Evolutionary conservation across 2,888 invertebrate genomes (phyloP), one percentile per base, ranked within the genome.

Genomic region (Teleiodes luculella): DNA sequence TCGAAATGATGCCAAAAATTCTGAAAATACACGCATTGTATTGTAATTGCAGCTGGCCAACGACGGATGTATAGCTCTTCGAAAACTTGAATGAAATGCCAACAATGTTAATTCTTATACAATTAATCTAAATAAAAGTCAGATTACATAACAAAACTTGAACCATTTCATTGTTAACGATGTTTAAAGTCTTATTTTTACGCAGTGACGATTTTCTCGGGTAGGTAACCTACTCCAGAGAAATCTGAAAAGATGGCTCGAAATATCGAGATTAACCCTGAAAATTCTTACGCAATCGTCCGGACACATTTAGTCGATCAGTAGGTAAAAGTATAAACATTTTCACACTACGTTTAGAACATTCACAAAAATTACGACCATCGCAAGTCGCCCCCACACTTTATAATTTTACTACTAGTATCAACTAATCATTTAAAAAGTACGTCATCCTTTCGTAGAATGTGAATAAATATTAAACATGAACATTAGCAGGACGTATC

Each of bases 61-160:
- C 60, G 52, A 58, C 48, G 33, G 18, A 41, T 50, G 28, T 37
- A 48, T 48, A 48, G 35, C 50, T 50, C 28, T 50, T 39, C n/a
- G 28, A 11, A 37, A 37, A 50, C 28, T 20, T 51, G 51, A 51
- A 51, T 41, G 51, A 45, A 45, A 52, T 52, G 52, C 52, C 33
- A 52, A 52, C 41, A 43, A 52, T 52, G 41, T 28, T 45, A 35
- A 45, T 52, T 35, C 45, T 16, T 39, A 61, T 65, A 64, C 64
- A 68, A 75, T 75, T 68, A 74, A 74, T 72, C 66, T 65, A 65
- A 73, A 72, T 75, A 72, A 74, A 75, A 69, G 67, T 72, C 65
- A 59, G 57, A 60, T 57, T 64, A 57, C 59, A 66, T 56, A 65
- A 70, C 33, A 39, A 49, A 16, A 33, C 7, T 24, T 13, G 18